phyloP scores from a whole-genome alignment of 2,888 invertebrate species.

The Lysandra bellargus region DNA sequence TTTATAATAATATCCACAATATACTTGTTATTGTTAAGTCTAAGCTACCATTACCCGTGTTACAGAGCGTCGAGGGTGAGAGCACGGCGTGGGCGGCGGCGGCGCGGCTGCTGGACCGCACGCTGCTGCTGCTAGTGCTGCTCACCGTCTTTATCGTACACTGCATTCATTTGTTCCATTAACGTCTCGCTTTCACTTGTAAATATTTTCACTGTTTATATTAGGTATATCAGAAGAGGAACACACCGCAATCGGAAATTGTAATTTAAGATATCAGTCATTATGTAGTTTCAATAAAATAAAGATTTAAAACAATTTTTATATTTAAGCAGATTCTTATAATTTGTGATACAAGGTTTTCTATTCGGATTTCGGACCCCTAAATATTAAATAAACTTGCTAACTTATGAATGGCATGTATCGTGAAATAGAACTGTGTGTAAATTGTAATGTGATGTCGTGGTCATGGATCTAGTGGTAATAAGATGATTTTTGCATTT shows the following conservation, averaged over 20 bases:
- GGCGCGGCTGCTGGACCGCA: conserved; percentile 57
- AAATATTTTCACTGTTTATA: background rate
- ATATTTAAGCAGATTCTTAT: background rate
- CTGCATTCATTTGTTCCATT: conserved; percentile 40
- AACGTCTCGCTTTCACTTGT: conserved; percentile 5
- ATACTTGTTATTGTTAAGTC: no score
- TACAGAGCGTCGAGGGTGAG: conserved; percentile 41
- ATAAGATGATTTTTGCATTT: no score
- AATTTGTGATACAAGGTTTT: background rate
- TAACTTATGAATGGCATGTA: background rate
- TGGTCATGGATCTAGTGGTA: no score
- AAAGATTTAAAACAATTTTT: no score
- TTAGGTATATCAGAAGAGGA: background rate
- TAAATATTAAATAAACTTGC: background rate
- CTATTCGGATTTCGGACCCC: no score
- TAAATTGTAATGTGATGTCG: background rate
- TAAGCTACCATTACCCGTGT: background rate
- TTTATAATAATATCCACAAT: no score
- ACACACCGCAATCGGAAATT: background rate
- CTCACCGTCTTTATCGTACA: conserved; percentile 47
- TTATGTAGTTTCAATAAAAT: background rate
- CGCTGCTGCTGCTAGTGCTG: conserved; percentile 46
- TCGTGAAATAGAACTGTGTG: no score
- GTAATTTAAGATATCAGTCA: background rate
- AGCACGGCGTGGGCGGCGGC: conserved; percentile 61